Conservation (phyloP, 2,113 vertebrate species). For the Benthochromis sp. region DNA sequence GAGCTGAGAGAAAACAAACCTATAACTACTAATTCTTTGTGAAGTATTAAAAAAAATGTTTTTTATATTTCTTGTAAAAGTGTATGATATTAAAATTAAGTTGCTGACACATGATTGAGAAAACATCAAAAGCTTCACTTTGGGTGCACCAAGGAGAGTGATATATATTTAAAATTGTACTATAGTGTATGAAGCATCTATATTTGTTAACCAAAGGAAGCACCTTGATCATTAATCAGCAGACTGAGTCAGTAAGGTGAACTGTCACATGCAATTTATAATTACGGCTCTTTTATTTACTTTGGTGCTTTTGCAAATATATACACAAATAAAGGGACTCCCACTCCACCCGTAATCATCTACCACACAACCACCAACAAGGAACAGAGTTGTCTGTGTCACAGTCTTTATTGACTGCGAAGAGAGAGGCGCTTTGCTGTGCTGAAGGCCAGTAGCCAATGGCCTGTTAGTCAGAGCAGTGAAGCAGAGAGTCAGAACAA, state of each 20-base stretch:
- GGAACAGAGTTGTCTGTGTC: conserved; percentile 23
- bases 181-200: not conserved
- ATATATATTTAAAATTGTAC: not conserved
- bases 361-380: not conserved
- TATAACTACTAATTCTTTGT: not conserved
- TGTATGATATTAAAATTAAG: not conserved
- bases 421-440: conserved; percentile 2
- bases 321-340: not conserved
- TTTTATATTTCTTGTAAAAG: not conserved
- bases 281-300: not conserved
- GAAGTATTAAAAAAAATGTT: not conserved
- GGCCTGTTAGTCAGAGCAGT: conserved; percentile 48
- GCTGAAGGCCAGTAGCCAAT: conserved; percentile 13
- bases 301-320: not conserved
- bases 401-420: conserved; percentile 20
- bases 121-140: not conserved
- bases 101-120: not conserved
- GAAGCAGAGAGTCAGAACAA: conserved; percentile 59
- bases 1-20: not conserved
- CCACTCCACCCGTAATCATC: not conserved
- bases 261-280: not conserved
- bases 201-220: not conserved
- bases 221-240: not conserved
- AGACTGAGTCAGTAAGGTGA: not conserved
- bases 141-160: not conserved